Conservation (phyloP, 2,888 invertebrate genomes). For the Heliconius ethilla region DNA sequence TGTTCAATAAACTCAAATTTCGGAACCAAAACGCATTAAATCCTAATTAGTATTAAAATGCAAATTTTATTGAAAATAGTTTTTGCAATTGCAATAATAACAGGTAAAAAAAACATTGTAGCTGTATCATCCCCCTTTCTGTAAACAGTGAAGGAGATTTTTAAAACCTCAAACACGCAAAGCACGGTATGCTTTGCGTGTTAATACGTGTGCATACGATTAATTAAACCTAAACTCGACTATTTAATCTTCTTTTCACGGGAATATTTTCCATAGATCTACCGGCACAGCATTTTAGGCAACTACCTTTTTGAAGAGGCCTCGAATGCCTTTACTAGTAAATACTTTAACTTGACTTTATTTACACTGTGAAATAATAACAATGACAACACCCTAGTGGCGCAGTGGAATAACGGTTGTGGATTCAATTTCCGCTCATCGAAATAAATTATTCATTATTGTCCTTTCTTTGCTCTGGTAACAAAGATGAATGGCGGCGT, state of each 20-base stretch:
- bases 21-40: too few species aligned
- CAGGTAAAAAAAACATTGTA: too few species aligned
- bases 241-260: constrained; percentile 34
- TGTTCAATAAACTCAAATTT: too few species aligned
- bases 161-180: neutral
- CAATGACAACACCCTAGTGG: neutral
- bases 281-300: constrained; percentile 15
- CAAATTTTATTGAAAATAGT: too few species aligned
- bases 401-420: neutral
- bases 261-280: constrained; percentile 1
- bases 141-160: neutral
- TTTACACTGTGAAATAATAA: constrained; percentile 13
- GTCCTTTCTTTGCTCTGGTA: too few species aligned
- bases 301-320: constrained; percentile 29
- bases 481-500: too few species aligned
- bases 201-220: constrained; percentile 4
- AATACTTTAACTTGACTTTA: constrained; percentile 8
- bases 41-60: too few species aligned
- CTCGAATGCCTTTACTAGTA: constrained; percentile 20
- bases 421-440: neutral
- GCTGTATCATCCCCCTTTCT: too few species aligned
- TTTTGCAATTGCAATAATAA: too few species aligned
- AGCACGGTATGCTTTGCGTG: too few species aligned
- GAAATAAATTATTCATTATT: neutral
- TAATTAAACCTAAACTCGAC: constrained; percentile 23